Evolutionary conservation across 2,797 vertebrate species (phyloP), one percentile per base, ranked within the genome.

Genomic region (Gila robusta): DNA sequence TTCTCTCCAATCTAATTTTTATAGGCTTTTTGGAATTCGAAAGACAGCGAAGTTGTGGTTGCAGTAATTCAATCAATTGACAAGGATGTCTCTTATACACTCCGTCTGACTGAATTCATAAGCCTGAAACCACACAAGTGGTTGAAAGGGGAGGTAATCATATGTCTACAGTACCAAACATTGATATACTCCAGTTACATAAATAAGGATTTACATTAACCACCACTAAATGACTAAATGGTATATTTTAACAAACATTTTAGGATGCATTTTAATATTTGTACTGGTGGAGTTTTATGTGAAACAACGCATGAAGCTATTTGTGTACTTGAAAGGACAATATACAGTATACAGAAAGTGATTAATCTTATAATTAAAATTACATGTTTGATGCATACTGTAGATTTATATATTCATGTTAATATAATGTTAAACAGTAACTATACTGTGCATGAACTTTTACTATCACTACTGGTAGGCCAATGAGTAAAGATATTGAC

Each of bases 71-170:
- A 39, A 9, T 78, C 74, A 78, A 5, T 39, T 59, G 21, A 59
- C 21, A 56, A n/a, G 35, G 5, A 23, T 3, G 32, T 41, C 39
- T 41, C 39, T 7, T 0, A 56, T 2, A 59, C 21, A 62, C 16
- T 79, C 21, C 12, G 7, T 1, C 1, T 41, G 37, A n/a, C 54
- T 26, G 76, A 41, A 3, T 79, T 79, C 35, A 79, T 62, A 62
- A 79, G 11, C 35, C 23, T 79, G 35, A 62, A 79, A 62, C 54
- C 54, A 78, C 76, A 62, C 76, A 78, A 41, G 21, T 78, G 54
- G 54, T 78, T 78, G 12, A 78, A 4, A n/a, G 52, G 76, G 14
- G 76, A 62, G 76, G 54, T 79, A 62, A 39, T 62, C 16, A 62
- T 62, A 26, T 39, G 17, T 67, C 21, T 59, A n/a, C 54, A 56